Percentiles rank a stretch among this genome's conserved stretches.
These are phyloP conservation scores for Salvelinus fontinalis DNA, from an alignment of 2,113 vertebrate species.

Conservation along the genomic window DNA sequence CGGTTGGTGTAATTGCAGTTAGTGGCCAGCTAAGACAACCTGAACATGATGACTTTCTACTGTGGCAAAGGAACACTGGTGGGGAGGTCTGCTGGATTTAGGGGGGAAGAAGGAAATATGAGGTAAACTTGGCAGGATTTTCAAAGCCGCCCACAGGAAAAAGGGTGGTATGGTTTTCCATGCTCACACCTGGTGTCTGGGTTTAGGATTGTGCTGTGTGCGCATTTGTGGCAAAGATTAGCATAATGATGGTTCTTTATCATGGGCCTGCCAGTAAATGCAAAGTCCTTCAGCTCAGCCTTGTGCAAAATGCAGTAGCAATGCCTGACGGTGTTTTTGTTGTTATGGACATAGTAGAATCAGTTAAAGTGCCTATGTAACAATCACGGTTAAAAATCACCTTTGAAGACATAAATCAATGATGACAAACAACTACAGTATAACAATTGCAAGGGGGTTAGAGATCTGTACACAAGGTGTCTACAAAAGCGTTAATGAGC, in stretches of 20 bases:
- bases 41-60: constrained; percentile 17
- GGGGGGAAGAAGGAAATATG: not conserved
- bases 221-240: constrained; percentile 1
- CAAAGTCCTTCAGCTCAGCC: not conserved
- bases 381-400: constrained; percentile 40
- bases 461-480: constrained; percentile 21
- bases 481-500: constrained; percentile 26
- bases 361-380: constrained; percentile 75
- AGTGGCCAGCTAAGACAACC: constrained; percentile 7
- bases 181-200: constrained; percentile 9
- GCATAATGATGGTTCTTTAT: not conserved
- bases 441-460: constrained; percentile 10
- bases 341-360: constrained; percentile 55
- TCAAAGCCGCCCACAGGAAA: constrained; percentile 15
- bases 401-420: constrained; percentile 24
- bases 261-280: not conserved
- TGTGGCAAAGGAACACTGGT: not conserved
- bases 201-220: constrained; percentile 44
- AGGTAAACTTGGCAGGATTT: constrained; percentile 12
- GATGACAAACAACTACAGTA: constrained; percentile 16
- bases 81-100: not conserved
- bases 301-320: constrained; percentile 64
- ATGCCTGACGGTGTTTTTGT: constrained; percentile 34
- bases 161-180: not conserved
- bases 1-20: constrained; percentile 18